phyloP scores from a whole-genome alignment of 2,113 vertebrate genomes.

The Nyctibius bracteatus region DNA sequence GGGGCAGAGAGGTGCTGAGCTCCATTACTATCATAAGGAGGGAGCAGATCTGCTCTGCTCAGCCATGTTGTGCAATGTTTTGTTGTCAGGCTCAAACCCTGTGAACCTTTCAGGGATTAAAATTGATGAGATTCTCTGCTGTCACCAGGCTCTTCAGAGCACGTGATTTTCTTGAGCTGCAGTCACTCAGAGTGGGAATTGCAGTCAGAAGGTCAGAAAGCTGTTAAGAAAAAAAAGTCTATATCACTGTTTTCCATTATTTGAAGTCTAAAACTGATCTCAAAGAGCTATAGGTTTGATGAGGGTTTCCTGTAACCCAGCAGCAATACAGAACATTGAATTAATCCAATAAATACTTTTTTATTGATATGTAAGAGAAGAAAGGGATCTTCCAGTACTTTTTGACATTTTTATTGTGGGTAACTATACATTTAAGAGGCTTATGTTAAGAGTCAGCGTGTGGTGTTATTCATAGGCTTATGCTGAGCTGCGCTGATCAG shows the following conservation, averaged over 20 bases:
- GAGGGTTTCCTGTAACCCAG: neutral
- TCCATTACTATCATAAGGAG: neutral
- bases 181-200: constrained; percentile 36
- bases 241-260: constrained; percentile 4
- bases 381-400: neutral
- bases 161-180: constrained; percentile 6
- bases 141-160: constrained; percentile 21
- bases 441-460: neutral
- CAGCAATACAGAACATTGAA: neutral
- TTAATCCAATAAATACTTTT: neutral
- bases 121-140: constrained; percentile 47
- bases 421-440: neutral
- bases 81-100: neutral
- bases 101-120: constrained; percentile 27
- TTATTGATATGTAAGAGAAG: neutral
- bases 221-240: constrained; percentile 25
- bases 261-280: neutral
- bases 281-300: neutral
- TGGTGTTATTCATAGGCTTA: neutral
- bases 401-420: neutral
- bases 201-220: constrained; percentile 49
- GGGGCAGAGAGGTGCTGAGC: neutral
- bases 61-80: neutral
- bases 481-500: neutral
- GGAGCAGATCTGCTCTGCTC: neutral